A percentile compares a stretch with the other conserved stretches of the same genome.
These are phyloP conservation scores for Conomelus anceps DNA, from an alignment of 2,888 invertebrate genomes.

Conservation along the genomic window DNA sequence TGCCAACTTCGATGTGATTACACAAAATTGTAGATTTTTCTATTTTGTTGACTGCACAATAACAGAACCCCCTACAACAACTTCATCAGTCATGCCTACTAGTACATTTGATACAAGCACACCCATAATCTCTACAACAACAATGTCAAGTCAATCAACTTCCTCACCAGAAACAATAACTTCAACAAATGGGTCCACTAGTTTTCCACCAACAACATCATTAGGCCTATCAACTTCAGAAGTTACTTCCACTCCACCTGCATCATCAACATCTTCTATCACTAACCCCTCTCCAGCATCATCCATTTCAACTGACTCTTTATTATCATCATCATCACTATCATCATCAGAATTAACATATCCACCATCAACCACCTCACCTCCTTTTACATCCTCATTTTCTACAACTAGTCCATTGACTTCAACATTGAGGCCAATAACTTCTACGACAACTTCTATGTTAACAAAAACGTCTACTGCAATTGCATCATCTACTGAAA, in stretches of 20 bases:
- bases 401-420: too few species aligned
- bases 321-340: background rate
- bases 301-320: background rate
- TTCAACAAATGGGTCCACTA: background rate
- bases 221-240: background rate
- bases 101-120: background rate
- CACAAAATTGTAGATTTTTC: background rate
- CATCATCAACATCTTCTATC: background rate
- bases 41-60: background rate
- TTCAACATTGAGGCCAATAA: too few species aligned
- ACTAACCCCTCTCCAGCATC: background rate
- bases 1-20: background rate
- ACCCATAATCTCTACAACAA: background rate
- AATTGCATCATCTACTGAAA: too few species aligned
- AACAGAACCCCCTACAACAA: background rate
- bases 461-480: too few species aligned
- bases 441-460: too few species aligned
- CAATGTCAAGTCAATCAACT: background rate
- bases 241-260: background rate
- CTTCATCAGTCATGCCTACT: background rate
- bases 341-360: too few species aligned
- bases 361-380: too few species aligned
- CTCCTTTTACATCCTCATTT: too few species aligned
- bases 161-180: too few species aligned
- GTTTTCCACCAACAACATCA: background rate